Evolutionary conservation across 2,797 vertebrate species (phyloP), one percentile per base, ranked within the genome.

Genomic region (Orestias chungarensis): DNA sequence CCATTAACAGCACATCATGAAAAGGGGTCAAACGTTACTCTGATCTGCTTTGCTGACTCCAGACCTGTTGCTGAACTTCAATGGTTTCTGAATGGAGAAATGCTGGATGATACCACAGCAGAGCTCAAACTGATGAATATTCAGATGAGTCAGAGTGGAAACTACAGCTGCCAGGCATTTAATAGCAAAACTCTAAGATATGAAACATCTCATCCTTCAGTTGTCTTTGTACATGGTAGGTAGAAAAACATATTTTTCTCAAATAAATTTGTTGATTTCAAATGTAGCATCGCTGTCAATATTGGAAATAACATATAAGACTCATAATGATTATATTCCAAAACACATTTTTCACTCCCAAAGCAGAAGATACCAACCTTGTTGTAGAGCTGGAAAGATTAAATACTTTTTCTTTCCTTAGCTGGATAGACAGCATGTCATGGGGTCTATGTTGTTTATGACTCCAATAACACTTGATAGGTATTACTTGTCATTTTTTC

Each of bases 1-100:
- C 77, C 86, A 29, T 64, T 25, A 64, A 35, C 71, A 67, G 17
- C 75, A 20, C 11, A 72, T 47, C 47, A 82, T 38, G 10, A 0
- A 0, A 52, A 72, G 52, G 88, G 87, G 1, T 90, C 88, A 40
- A 27, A 87, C 57, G 85, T 90, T 85, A 76, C 38, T 12, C 33
- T 93, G 3, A 83, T 55, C 35, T 92, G 91, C 59, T 87, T 86
- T 12, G 84, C 83, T 1, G 74, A 87, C 73, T 91, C 89, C 64
- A 67, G 42, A 54, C 92, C 87, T 29, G 79, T 67, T 0, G 91
- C 91, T 76, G 70, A 79, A 70, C 59, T 89, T 46, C 74, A 72
- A 15, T 92, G 90, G 90, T 52, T 79, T 71, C 33, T 88, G 17
- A 89, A 89, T 76, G 83, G 81, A 70, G 6, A 4, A 2, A 0